phyloP scores from a whole-genome alignment of 2,797 vertebrate genomes.

The Pseudotriccus pelzelni region DNA sequence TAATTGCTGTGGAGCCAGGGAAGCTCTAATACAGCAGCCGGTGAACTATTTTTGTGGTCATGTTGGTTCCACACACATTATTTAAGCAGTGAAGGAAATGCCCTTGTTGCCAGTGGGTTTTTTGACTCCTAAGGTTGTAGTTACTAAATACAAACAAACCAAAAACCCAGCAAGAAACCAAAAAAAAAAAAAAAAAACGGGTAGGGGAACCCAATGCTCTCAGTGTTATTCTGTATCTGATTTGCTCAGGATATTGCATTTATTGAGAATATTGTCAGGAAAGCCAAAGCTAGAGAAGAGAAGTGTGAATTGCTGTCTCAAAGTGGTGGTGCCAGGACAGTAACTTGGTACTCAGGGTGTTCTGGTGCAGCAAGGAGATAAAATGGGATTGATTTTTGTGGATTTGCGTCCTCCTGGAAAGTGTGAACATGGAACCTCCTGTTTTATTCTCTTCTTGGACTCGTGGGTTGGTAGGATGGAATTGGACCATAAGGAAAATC shows the following conservation, averaged over 20 bases:
- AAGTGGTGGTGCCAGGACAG: not conserved
- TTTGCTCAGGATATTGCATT: not conserved
- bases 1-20: not conserved
- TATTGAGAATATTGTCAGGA: not conserved
- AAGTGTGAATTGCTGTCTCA: not conserved
- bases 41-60: not conserved
- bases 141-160: not conserved
- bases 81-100: not conserved
- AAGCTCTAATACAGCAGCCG: not conserved
- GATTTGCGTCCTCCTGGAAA: not conserved
- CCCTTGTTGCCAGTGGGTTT: not conserved
- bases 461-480: not conserved
- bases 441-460: not conserved
- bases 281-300: not conserved
- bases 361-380: not conserved
- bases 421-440: not conserved
- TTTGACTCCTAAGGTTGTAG: not conserved
- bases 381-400: not conserved
- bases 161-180: no score
- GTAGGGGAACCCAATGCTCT: rapidly evolving
- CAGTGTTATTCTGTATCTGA: not conserved
- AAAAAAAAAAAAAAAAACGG: rapidly evolving
- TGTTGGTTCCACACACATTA: not conserved
- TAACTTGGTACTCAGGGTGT: not conserved
- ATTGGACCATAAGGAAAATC: not conserved